Percentiles rank a stretch among this genome's conserved stretches.
These are phyloP conservation scores for Sinocyclocheilus anshuiensis DNA, from an alignment of 2,113 vertebrate species.

Conservation along the genomic window DNA sequence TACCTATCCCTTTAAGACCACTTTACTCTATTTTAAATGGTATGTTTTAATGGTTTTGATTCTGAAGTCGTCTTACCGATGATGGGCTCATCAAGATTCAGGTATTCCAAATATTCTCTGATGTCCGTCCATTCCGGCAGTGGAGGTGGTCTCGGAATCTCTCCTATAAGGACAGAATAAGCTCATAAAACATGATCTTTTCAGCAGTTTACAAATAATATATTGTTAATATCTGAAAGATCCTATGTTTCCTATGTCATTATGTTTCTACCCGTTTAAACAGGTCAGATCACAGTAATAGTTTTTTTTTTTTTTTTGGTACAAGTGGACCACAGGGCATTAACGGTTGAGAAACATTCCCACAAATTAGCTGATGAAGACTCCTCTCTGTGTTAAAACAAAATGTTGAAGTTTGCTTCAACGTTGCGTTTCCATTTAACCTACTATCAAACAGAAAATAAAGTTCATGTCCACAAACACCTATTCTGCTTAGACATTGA, in stretches of 20 bases:
- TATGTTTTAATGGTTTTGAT: background rate
- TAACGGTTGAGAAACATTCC: background rate
- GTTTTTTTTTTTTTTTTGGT: background rate
- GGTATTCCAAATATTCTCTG: slow-evolving; percentile 71
- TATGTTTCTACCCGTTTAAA: background rate
- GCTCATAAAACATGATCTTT: slow-evolving; percentile 11
- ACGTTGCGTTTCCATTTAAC: background rate
- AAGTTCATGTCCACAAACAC: background rate
- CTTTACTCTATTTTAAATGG: background rate
- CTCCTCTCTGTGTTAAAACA: background rate
- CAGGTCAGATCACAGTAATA: background rate
- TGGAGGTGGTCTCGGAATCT: slow-evolving; percentile 31
- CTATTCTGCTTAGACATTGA: background rate
- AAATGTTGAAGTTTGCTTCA: background rate
- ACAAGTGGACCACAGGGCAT: background rate
- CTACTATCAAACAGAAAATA: background rate
- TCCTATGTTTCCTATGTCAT: background rate
- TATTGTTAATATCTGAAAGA: background rate
- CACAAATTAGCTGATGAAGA: background rate
- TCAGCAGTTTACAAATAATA: background rate
- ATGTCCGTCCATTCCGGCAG: slow-evolving; percentile 71
- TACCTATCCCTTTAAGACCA: background rate
- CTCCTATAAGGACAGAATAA: slow-evolving; percentile 66
- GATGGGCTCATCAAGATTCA: slow-evolving; percentile 76
- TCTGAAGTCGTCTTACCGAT: slow-evolving; percentile 67